These are phyloP conservation scores for Tetanocera ferruginea DNA, from an alignment of 2,888 invertebrate genomes.

Conservation along the genomic window DNA sequence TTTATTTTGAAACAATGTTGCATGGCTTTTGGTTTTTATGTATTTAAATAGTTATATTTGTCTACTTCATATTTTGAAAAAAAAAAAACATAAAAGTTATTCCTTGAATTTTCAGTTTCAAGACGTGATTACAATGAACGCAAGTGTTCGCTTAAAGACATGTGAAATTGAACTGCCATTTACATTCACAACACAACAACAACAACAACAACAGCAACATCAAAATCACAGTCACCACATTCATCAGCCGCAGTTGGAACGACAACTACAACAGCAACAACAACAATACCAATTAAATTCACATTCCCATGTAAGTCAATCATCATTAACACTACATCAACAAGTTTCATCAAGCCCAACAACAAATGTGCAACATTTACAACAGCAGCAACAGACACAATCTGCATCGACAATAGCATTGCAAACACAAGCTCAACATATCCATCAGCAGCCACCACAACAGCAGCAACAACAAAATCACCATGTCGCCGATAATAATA, in stretches of 20 bases:
- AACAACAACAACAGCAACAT: conserved; percentile 46
- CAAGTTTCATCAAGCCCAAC: conserved; percentile 41
- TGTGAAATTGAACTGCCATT: conserved; percentile 70
- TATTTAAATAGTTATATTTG: neutral
- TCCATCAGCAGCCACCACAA: conserved; percentile 39
- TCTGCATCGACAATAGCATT: conserved; percentile 61
- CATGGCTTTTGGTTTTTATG: neutral
- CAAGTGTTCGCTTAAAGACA: conserved; percentile 70
- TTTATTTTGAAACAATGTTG: too few relatives aligned
- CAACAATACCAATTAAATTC: conserved; percentile 35
- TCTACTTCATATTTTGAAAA: neutral
- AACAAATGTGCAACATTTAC: conserved; percentile 43
- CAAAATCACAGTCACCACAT: conserved; percentile 32
- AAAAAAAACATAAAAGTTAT: too few relatives aligned
- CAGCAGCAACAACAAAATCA: conserved; percentile 44
- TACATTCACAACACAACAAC: conserved; percentile 57
- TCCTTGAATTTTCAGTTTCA: conserved; percentile 65
- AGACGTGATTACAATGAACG: conserved; percentile 70
- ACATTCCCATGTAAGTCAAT: conserved; percentile 24
- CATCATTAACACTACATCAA: conserved; percentile 39
- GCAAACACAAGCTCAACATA: conserved; percentile 50
- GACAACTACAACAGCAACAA: conserved; percentile 59
- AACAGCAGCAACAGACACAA: conserved; percentile 46
- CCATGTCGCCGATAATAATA: conserved; percentile 40
- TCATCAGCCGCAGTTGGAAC: conserved; percentile 48